A percentile compares a stretch with the other conserved stretches of the same genome.
These are phyloP conservation scores for Antheraea pernyi DNA, from an alignment of 1,140 invertebrate species.

Conservation along the genomic window DNA sequence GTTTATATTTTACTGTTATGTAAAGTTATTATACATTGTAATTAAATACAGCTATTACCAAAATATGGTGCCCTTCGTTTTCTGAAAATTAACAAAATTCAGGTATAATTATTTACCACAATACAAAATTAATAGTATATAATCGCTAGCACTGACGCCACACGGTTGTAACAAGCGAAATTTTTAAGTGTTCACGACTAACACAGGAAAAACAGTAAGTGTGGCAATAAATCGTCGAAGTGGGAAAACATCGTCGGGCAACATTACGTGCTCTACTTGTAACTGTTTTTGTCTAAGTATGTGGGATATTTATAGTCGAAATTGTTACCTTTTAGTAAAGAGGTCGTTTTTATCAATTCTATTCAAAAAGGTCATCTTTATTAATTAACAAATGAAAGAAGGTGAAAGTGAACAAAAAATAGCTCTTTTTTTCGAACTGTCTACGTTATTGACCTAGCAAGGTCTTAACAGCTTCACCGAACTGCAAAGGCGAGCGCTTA, in stretches of 20 bases:
- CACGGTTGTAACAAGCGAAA: slow-evolving; percentile 12
- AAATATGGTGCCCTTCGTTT: no score
- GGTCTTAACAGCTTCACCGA: no score
- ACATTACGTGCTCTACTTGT: slow-evolving; percentile 18
- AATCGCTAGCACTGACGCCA: background rate
- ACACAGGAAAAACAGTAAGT: slow-evolving; percentile 48
- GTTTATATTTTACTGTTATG: no score
- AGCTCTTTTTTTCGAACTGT: no score
- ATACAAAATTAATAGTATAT: background rate
- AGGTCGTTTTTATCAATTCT: background rate
- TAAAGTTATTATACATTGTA: no score
- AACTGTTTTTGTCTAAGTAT: slow-evolving; percentile 11
- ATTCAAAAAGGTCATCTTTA: background rate
- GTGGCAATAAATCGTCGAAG: slow-evolving; percentile 55
- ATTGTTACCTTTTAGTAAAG: slow-evolving; percentile 5
- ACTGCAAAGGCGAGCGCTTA: no score
- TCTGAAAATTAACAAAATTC: no score
- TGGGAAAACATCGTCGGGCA: slow-evolving; percentile 45
- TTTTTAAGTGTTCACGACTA: slow-evolving; percentile 47
- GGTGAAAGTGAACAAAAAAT: no score
- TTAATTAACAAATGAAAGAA: no score
- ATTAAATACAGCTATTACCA: no score
- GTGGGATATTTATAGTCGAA: background rate
- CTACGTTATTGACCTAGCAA: no score
- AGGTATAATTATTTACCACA: no score